A percentile compares a stretch with the other conserved stretches of the same genome.
These are phyloP conservation scores for Sminthurides aquaticus DNA, from an alignment of 2,888 invertebrate species.

Conservation along the genomic window DNA sequence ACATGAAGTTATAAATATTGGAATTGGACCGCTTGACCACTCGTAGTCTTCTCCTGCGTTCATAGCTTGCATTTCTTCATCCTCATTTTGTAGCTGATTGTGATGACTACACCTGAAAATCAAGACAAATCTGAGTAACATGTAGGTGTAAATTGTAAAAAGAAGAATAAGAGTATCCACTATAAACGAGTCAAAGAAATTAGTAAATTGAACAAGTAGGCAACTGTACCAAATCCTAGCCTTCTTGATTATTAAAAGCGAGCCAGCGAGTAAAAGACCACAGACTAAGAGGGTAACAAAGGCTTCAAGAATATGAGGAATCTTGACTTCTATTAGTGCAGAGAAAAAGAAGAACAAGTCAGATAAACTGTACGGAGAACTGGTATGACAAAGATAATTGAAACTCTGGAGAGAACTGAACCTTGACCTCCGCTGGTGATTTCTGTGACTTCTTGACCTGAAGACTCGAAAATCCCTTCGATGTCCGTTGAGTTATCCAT, in stretches of 20 bases:
- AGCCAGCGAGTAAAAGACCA: slow-evolving; percentile 9
- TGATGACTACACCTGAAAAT: not conserved
- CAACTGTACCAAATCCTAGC: slow-evolving; percentile 5
- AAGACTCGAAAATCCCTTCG: too few species aligned
- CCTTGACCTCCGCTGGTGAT: too few species aligned
- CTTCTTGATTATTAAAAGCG: slow-evolving; percentile 9
- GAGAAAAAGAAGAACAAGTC: too few species aligned
- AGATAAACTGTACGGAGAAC: too few species aligned
- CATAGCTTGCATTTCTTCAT: slow-evolving; percentile 4
- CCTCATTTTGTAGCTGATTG: not conserved
- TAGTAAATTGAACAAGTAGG: too few species aligned
- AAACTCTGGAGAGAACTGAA: too few species aligned
- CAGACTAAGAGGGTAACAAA: slow-evolving; percentile 3
- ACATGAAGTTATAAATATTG: not conserved
- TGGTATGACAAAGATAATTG: too few species aligned
- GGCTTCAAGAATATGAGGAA: slow-evolving; percentile 13
- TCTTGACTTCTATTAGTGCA: not conserved
- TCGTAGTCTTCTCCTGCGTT: not conserved
- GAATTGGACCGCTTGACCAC: not conserved
- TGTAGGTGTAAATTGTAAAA: too few species aligned
- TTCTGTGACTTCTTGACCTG: too few species aligned
- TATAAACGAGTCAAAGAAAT: not conserved
- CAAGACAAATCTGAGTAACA: too few species aligned
- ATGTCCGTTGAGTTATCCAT: too few species aligned
- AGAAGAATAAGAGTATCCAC: too few species aligned